Conservation (phyloP, 1,140 invertebrate genomes). For the Hetaerina americana region DNA sequence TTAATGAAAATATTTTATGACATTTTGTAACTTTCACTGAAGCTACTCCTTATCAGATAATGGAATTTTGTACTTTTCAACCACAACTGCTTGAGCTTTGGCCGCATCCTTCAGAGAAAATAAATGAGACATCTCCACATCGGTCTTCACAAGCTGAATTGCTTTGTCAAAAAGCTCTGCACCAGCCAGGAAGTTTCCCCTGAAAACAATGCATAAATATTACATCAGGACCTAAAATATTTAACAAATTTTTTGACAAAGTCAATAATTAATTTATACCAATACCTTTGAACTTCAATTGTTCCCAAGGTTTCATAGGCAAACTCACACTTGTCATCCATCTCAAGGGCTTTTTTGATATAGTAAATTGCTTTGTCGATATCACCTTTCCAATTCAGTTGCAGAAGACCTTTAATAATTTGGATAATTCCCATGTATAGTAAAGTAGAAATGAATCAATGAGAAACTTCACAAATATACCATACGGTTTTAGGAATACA, state of each 20-base stretch:
- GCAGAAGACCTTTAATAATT: conserved; percentile 40
- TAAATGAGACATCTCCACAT: conserved; percentile 76
- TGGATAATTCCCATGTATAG: too few species aligned
- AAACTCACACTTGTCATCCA: conserved; percentile 86
- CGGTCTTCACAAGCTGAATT: conserved; percentile 68
- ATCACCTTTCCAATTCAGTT: conserved; percentile 68
- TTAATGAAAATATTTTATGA: background rate
- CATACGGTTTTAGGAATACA: too few species aligned
- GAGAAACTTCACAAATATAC: too few species aligned
- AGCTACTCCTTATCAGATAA: conserved; percentile 14
- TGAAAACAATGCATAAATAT: conserved; percentile 40
- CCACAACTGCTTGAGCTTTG: conserved; percentile 67
- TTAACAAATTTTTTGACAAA: too few species aligned
- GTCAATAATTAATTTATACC: conserved; percentile 13
- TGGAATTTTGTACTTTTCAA: conserved; percentile 51
- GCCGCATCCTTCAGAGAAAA: conserved; percentile 76
- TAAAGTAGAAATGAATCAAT: too few species aligned
- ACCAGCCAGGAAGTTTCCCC: conserved; percentile 68
- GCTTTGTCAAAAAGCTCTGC: conserved; percentile 80
- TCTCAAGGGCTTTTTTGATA: conserved; percentile 68
- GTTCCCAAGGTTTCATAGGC: conserved; percentile 90
- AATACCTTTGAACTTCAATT: conserved; percentile 81
- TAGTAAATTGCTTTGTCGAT: conserved; percentile 63
- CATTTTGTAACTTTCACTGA: background rate
- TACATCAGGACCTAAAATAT: background rate